Conservation (phyloP, 2,113 vertebrate species). For the Rhinolophus ferrumequinum region DNA sequence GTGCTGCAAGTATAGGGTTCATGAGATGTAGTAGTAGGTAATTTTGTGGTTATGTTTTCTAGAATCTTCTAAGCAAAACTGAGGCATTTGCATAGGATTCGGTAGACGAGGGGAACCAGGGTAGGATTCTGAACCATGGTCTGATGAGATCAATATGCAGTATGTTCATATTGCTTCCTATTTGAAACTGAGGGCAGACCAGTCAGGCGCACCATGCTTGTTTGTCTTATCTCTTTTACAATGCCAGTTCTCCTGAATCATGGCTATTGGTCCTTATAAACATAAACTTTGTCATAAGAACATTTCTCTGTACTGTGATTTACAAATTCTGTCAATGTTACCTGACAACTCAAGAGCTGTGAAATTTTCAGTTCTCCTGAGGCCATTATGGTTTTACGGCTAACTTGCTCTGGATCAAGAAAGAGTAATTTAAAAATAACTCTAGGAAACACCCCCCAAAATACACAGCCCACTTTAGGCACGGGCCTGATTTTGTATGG, state of each 20-base stretch:
- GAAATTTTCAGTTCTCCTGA: conserved; percentile 14
- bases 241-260: neutral
- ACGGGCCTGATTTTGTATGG: neutral
- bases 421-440: conserved; percentile 21
- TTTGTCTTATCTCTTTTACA: neutral
- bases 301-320: neutral
- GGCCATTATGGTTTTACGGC: neutral
- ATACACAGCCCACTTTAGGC: neutral
- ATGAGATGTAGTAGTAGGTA: neutral
- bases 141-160: neutral
- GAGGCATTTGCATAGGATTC: neutral
- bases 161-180: neutral
- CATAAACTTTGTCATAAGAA: neutral
- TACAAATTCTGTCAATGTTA: neutral
- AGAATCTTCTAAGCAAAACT: conserved; percentile 9
- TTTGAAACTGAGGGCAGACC: neutral
- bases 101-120: neutral
- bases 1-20: neutral
- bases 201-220: neutral
- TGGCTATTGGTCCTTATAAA: neutral
- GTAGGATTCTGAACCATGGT: neutral
- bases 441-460: conserved; percentile 24
- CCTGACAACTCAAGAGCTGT: neutral
- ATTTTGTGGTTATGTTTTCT: neutral
- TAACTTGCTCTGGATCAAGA: neutral